phyloP scores from a whole-genome alignment of 2,797 vertebrate species.

The Centropyge bicolor region DNA sequence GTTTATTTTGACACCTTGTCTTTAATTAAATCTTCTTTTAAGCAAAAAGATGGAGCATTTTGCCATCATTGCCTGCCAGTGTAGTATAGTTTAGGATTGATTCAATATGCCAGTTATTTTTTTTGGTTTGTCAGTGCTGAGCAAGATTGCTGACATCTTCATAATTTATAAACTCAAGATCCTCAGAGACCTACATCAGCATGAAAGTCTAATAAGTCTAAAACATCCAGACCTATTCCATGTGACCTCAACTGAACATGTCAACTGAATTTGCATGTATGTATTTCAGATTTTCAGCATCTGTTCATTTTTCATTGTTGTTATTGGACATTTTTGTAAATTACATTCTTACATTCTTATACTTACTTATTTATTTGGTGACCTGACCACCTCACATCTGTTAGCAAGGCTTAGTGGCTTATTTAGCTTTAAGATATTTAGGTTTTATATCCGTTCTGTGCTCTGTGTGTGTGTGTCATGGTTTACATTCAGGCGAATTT shows the following conservation, averaged over 20 bases:
- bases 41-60: neutral
- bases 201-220: constrained; percentile 7
- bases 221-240: constrained; percentile 7
- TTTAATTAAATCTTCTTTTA: neutral
- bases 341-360: neutral
- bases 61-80: neutral
- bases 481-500: constrained; percentile 52
- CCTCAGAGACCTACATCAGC: constrained; percentile 9
- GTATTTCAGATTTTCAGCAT: neutral
- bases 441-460: neutral
- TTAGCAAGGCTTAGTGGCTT: neutral
- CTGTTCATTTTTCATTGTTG: neutral
- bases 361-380: neutral
- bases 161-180: neutral
- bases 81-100: neutral
- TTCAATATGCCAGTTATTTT: neutral
- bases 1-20: neutral
- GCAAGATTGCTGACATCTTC: neutral
- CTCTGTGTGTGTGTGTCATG: neutral
- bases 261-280: neutral
- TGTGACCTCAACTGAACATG: neutral
- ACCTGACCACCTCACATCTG: neutral
- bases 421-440: neutral
- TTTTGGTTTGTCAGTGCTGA: neutral
- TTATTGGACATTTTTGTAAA: neutral